These are phyloP conservation scores for Zootermopsis nevadensis DNA, from an alignment of 2,888 invertebrate species.

Conservation along the genomic window DNA sequence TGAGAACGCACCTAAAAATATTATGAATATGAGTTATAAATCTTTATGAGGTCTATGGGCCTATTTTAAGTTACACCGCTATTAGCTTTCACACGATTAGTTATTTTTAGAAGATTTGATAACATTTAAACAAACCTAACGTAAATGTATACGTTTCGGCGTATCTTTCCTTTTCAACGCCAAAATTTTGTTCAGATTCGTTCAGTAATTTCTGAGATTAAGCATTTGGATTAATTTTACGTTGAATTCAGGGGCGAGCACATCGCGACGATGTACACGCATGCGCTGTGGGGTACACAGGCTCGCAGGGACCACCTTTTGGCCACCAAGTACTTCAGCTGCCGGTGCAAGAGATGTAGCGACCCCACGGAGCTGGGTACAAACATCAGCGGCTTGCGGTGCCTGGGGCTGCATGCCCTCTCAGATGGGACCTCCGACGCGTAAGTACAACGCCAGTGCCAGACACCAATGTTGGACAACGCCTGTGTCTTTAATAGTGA, in stretches of 20 bases:
- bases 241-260: constrained; percentile 70
- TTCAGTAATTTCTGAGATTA: background rate
- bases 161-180: no score
- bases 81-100: no score
- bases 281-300: constrained; percentile 88
- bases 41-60: no score
- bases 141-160: no score
- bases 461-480: no score
- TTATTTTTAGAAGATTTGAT: no score
- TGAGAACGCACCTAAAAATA: no score
- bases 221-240: background rate
- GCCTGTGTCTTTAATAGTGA: no score
- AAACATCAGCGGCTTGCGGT: constrained; percentile 77
- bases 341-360: constrained; percentile 77
- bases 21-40: no score
- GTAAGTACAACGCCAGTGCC: constrained; percentile 1
- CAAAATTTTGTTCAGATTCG: no score
- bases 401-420: constrained; percentile 61
- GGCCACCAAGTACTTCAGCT: constrained; percentile 83
- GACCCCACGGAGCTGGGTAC: constrained; percentile 87
- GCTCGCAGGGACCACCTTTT: constrained; percentile 81
- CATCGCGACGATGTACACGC: constrained; percentile 87
- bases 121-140: no score
- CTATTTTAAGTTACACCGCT: no score
- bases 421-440: background rate